Conservation (phyloP, 2,888 invertebrate genomes). For the Octonoba sinensis region DNA sequence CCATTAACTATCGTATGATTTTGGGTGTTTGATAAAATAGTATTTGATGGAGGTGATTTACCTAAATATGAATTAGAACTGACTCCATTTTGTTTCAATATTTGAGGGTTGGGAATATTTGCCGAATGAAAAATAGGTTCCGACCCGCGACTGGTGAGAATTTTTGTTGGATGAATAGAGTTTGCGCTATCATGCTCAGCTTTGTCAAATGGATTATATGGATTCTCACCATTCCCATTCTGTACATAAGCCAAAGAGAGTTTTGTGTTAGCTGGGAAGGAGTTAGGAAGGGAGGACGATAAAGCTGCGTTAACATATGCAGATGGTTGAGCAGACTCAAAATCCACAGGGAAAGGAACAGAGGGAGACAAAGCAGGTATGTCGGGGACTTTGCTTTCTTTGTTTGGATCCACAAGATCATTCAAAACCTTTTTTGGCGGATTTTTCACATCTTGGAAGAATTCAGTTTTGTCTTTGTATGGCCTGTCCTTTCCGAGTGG, state of each 20-base stretch:
- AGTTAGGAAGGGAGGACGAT: slow-evolving; percentile 30
- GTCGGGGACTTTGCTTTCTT: slow-evolving; percentile 24
- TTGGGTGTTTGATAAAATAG: slow-evolving; percentile 14
- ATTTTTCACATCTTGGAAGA: slow-evolving; percentile 95
- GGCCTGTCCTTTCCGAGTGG: slow-evolving; percentile 92
- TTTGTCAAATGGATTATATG: slow-evolving; percentile 42
- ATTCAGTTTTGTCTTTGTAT: slow-evolving; percentile 94
- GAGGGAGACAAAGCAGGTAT: slow-evolving; percentile 22
- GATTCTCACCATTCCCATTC: slow-evolving; percentile 17
- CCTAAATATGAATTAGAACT: slow-evolving; percentile 13
- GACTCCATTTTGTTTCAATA: slow-evolving; percentile 12
- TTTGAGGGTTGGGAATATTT: not conserved
- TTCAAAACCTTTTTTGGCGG: slow-evolving; percentile 92
- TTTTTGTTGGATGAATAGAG: not conserved
- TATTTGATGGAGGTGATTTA: slow-evolving; percentile 20
- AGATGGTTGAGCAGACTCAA: slow-evolving; percentile 27
- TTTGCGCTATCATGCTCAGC: not conserved
- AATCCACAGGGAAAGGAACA: slow-evolving; percentile 53
- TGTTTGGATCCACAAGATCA: slow-evolving; percentile 77
- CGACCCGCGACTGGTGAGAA: slow-evolving; percentile 13
- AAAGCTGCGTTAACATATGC: slow-evolving; percentile 8
- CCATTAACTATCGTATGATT: slow-evolving; percentile 32
- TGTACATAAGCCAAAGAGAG: slow-evolving; percentile 6
- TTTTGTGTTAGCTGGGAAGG: slow-evolving; percentile 18
- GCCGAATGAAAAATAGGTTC: slow-evolving; percentile 19